Percentiles rank a stretch among this genome's conserved stretches.
phyloP scores from a whole-genome alignment of 2,888 invertebrate species.

The Euproctis similis region DNA sequence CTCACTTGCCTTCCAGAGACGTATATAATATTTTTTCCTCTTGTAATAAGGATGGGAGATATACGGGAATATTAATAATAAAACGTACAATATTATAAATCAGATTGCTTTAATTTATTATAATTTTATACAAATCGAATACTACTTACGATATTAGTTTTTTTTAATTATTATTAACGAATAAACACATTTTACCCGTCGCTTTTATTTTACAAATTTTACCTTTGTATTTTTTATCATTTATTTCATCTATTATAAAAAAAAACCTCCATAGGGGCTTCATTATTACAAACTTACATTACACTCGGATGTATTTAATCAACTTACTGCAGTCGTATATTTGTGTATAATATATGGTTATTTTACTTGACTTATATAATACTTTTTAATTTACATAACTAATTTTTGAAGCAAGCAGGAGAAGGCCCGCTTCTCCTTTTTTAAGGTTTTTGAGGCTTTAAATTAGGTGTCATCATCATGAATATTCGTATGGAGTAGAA shows the following conservation, averaged over 20 bases:
- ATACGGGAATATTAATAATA: conserved; percentile 25
- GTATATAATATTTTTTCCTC: no score
- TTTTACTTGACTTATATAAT: no score
- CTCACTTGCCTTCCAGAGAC: no score
- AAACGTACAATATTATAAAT: conserved; percentile 68
- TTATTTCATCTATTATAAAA: conserved; percentile 59
- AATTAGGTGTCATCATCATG: no score
- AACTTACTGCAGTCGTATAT: conserved; percentile 64
- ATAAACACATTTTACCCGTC: conserved; percentile 73
- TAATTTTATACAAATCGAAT: conserved; percentile 76
- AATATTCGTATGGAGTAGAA: no score
- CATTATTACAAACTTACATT: conserved; percentile 70
- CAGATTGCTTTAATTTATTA: conserved; percentile 76
- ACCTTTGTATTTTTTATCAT: conserved; percentile 66
- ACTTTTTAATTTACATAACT: no score
- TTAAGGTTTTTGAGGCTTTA: no score
- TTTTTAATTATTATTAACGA: conserved; percentile 74
- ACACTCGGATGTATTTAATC: conserved; percentile 53
- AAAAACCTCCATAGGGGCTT: conserved; percentile 74
- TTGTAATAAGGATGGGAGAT: no score
- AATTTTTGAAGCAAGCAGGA: no score
- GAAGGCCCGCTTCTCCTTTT: no score
- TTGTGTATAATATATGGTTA: no score
- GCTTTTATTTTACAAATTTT: conserved; percentile 69
- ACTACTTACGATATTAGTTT: conserved; percentile 75